phyloP scores from a whole-genome alignment of 2,113 vertebrate genomes.

The Ibidorhyncha struthersii region DNA sequence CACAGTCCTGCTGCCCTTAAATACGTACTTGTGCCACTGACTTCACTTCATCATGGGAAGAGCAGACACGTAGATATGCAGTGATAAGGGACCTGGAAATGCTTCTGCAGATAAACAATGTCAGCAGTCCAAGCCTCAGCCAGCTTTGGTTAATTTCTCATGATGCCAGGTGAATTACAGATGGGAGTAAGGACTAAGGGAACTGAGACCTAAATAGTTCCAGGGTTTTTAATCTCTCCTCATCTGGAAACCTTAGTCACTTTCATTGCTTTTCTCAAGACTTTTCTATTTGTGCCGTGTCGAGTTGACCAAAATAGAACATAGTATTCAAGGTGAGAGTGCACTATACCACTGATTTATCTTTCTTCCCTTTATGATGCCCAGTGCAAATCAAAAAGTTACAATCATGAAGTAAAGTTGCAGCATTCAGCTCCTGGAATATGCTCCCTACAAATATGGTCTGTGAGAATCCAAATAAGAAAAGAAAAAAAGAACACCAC shows the following conservation, averaged over 20 bases:
- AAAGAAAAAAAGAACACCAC: background rate
- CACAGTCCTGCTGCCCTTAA: background rate
- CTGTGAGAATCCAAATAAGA: background rate
- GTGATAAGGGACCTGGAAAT: background rate
- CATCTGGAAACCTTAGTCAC: background rate
- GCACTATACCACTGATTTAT: background rate
- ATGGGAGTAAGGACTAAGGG: background rate
- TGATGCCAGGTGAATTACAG: background rate
- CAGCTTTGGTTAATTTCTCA: background rate
- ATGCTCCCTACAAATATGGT: background rate
- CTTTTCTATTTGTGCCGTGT: background rate
- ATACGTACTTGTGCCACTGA: background rate
- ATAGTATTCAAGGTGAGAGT: background rate
- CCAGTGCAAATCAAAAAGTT: conserved; percentile 4
- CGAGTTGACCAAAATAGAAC: background rate
- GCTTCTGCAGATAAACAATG: background rate
- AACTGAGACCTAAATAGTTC: background rate
- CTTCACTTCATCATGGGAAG: background rate
- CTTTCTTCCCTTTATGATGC: background rate
- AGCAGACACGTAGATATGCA: background rate
- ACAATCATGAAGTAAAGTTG: background rate
- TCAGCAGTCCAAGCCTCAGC: background rate
- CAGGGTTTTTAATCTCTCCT: background rate
- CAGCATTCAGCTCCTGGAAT: background rate
- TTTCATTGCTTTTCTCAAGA: background rate